These are phyloP conservation scores for Potamilus streckersoni DNA, from an alignment of 1,140 invertebrate genomes.

Conservation along the genomic window DNA sequence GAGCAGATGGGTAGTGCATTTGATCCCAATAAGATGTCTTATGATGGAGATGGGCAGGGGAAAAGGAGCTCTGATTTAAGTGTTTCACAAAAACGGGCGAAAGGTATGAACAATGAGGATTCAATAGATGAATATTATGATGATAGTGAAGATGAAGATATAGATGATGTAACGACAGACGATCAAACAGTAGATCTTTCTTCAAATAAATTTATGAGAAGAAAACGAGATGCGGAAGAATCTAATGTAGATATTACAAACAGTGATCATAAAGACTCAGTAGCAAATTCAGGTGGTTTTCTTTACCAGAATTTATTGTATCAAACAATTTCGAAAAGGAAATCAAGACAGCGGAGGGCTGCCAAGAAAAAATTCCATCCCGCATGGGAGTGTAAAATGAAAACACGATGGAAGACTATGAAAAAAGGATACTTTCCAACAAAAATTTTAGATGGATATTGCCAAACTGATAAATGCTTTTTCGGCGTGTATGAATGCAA, in stretches of 20 bases:
- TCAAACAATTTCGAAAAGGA: constrained; percentile 22
- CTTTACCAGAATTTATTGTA: constrained; percentile 24
- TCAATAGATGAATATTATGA: constrained; percentile 5
- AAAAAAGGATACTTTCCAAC: constrained; percentile 26
- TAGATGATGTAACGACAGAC: constrained; percentile 14
- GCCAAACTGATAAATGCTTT: constrained; percentile 21
- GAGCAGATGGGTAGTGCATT: constrained; percentile 17
- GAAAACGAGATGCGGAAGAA: constrained; percentile 9
- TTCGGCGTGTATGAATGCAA: constrained; percentile 27
- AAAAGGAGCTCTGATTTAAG: neutral
- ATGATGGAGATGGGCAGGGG: constrained; percentile 6
- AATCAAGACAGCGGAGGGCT: constrained; percentile 18
- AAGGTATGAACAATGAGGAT: constrained; percentile 13
- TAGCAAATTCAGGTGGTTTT: constrained; percentile 4
- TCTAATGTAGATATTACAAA: neutral
- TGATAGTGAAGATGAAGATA: constrained; percentile 21
- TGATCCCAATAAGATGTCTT: constrained; percentile 16
- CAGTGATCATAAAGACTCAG: constrained; percentile 11
- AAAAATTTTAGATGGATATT: constrained; percentile 18
- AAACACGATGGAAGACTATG: constrained; percentile 5
- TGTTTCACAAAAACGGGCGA: constrained; percentile 17
- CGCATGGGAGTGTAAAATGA: constrained; percentile 22
- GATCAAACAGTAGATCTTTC: constrained; percentile 27
- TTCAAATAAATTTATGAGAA: constrained; percentile 24
- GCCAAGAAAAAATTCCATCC: constrained; percentile 11